Evolutionary conservation across 2,888 invertebrate species (phyloP).

Genomic region (Empis livida): DNA sequence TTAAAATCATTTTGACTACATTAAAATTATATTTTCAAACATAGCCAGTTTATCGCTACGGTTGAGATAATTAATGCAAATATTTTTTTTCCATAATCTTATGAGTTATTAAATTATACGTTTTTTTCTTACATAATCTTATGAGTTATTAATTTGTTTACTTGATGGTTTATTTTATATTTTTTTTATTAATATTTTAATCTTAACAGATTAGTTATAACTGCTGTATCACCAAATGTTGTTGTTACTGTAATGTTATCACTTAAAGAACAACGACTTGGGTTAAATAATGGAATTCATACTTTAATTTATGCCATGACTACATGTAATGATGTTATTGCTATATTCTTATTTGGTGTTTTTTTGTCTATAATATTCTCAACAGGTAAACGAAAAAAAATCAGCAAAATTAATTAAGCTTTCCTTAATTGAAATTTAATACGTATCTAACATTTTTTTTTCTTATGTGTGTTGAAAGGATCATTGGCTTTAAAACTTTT

Average conservation of each 20-base stretch:
- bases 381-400: slow-evolving; percentile 36
- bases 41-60: too few relatives aligned
- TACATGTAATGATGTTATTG: slow-evolving; percentile 62
- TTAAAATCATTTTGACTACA: too few relatives aligned
- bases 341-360: slow-evolving; percentile 60
- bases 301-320: slow-evolving; percentile 46
- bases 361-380: slow-evolving; percentile 50
- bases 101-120: too few relatives aligned
- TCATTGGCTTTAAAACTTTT: slow-evolving; percentile 37
- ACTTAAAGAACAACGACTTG: slow-evolving; percentile 44
- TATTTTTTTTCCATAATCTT: too few relatives aligned
- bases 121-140: background rate
- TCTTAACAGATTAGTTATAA: slow-evolving; percentile 42
- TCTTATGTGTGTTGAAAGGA: slow-evolving; percentile 24
- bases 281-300: slow-evolving; percentile 59
- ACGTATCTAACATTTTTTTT: background rate
- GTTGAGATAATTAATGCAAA: too few relatives aligned
- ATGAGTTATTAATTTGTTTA: slow-evolving; percentile 4
- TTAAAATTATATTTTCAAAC: too few relatives aligned
- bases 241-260: slow-evolving; percentile 55
- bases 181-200: slow-evolving; percentile 5
- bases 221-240: slow-evolving; percentile 61
- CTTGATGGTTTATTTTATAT: slow-evolving; percentile 2
- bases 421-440: background rate
- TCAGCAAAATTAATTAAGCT: too few relatives aligned